A percentile compares a stretch with the other conserved stretches of the same genome.
These are phyloP conservation scores for Mus pahari DNA, from an alignment of 2,113 vertebrate genomes.

Conservation along the genomic window DNA sequence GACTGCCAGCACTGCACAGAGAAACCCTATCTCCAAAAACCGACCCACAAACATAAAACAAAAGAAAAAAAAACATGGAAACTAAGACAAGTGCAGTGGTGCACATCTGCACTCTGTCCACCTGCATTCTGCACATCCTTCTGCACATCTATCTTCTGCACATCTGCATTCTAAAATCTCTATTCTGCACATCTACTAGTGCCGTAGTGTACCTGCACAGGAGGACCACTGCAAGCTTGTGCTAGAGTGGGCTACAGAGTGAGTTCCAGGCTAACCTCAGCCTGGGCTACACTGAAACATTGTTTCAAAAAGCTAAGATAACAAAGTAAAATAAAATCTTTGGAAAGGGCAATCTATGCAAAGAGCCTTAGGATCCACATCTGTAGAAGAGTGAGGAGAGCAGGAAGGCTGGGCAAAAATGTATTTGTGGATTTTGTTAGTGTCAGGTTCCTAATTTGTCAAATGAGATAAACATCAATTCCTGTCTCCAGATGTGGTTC, in stretches of 20 bases:
- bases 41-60: background rate
- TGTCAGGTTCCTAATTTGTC: background rate
- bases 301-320: background rate
- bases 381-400: background rate
- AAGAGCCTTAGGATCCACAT: background rate
- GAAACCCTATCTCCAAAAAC: background rate
- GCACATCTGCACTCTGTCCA: background rate
- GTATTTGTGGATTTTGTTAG: background rate
- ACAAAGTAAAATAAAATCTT: background rate
- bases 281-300: background rate
- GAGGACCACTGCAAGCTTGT: too few species aligned
- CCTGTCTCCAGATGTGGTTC: background rate
- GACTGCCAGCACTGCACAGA: background rate
- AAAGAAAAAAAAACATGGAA: background rate
- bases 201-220: too few species aligned
- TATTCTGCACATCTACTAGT: background rate
- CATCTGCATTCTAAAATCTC: background rate
- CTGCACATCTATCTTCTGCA: too few species aligned
- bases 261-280: background rate
- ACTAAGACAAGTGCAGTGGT: background rate
- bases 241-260: too few species aligned
- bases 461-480: background rate
- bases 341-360: too few species aligned
- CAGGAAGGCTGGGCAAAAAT: too few species aligned
- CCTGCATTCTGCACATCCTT: background rate